Conservation (phyloP, 1,140 invertebrate species). For the Aphis gossypii region DNA sequence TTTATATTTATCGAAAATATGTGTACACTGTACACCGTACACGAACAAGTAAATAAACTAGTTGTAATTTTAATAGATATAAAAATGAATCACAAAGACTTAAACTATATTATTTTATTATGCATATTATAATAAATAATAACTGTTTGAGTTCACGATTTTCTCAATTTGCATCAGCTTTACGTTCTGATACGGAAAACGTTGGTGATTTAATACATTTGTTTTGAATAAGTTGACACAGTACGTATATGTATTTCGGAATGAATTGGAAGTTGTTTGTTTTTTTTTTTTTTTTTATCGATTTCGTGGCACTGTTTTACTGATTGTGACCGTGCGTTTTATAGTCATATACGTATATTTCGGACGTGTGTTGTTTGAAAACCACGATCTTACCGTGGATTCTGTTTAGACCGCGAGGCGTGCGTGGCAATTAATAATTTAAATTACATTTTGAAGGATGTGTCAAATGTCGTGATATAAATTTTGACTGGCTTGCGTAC, state of each 20-base stretch:
- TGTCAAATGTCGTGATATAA: background rate
- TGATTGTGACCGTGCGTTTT: background rate
- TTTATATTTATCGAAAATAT: background rate
- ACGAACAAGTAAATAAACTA: background rate
- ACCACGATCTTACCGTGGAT: background rate
- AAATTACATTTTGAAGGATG: constrained; percentile 11
- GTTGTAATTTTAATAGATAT: background rate
- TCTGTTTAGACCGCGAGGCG: background rate
- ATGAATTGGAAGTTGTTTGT: background rate
- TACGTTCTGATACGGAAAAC: background rate
- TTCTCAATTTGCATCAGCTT: background rate
- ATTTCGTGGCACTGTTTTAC: background rate
- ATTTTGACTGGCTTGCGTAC: background rate
- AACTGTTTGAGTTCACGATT: background rate
- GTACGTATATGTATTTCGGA: background rate
- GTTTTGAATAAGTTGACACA: background rate
- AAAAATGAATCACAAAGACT: background rate
- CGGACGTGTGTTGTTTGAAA: background rate
- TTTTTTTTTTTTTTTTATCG: background rate
- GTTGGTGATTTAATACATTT: background rate
- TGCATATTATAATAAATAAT: background rate
- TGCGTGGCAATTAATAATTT: background rate
- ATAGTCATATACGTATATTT: background rate
- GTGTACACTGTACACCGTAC: background rate
- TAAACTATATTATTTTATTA: background rate